These are phyloP conservation scores for Mesoclemmys tuberculata DNA, from an alignment of 2,113 vertebrate genomes.

Conservation along the genomic window DNA sequence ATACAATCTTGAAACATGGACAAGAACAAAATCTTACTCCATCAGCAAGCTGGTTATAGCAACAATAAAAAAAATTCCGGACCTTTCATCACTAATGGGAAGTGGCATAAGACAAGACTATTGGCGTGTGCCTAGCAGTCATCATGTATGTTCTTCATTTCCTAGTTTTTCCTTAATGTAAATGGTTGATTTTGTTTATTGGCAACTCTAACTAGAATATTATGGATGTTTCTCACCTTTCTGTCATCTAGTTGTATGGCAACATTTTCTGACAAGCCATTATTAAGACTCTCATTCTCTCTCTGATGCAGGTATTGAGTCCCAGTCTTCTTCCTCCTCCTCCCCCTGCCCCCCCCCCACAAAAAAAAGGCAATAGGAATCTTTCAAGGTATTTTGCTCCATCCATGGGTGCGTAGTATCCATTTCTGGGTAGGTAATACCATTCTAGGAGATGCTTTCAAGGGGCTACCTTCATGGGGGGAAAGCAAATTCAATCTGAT, in stretches of 20 bases:
- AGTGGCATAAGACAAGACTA: neutral
- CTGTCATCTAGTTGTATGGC: neutral
- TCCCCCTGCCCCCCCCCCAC: too few species aligned
- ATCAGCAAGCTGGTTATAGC: neutral
- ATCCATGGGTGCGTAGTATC: neutral
- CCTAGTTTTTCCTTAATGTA: neutral
- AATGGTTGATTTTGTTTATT: neutral
- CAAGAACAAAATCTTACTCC: neutral
- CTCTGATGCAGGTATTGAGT: neutral
- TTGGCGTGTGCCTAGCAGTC: neutral
- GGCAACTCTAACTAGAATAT: neutral
- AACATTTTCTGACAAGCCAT: neutral
- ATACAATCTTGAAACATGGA: neutral
- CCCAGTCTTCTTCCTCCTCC: too few species aligned
- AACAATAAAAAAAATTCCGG: neutral
- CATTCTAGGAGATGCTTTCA: neutral
- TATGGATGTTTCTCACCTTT: neutral
- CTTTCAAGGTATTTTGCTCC: neutral
- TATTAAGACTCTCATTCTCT: neutral
- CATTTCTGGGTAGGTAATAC: neutral
- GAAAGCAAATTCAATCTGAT: neutral
- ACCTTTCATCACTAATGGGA: neutral
- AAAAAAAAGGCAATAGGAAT: neutral
- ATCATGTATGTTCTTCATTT: neutral
- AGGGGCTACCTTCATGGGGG: neutral